Conservation (phyloP, 2,113 vertebrate genomes). For the Danionella cerebrum region DNA sequence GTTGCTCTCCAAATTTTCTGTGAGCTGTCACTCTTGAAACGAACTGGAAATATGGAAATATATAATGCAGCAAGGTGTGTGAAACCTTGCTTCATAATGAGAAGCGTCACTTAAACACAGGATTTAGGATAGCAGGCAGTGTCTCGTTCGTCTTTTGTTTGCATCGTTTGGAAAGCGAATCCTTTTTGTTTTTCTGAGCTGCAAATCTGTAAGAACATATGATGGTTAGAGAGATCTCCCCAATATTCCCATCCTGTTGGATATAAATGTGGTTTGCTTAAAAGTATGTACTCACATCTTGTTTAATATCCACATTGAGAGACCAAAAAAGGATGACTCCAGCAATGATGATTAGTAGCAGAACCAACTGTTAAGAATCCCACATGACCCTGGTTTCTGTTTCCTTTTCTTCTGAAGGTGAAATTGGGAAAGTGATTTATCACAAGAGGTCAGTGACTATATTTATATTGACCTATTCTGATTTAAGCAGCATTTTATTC, state of each 20-base stretch:
- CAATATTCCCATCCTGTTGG: too few relatives aligned
- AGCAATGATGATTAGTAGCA: background rate
- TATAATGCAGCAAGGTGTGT: background rate
- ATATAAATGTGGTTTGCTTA: too few relatives aligned
- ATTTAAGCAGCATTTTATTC: too few relatives aligned
- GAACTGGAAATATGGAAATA: too few relatives aligned
- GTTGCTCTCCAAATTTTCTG: too few relatives aligned
- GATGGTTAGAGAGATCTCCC: background rate
- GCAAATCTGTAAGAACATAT: slow-evolving; percentile 15
- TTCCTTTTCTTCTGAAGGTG: background rate
- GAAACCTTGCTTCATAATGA: background rate
- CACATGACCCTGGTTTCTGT: background rate
- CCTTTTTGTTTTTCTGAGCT: slow-evolving; percentile 9
- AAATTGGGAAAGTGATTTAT: background rate
- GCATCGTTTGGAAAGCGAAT: background rate
- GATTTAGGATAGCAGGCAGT: slow-evolving; percentile 2
- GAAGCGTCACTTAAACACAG: slow-evolving; percentile 3
- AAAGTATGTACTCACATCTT: slow-evolving; percentile 32
- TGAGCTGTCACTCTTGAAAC: too few relatives aligned
- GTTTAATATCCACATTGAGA: slow-evolving; percentile 24
- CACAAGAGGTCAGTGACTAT: too few relatives aligned
- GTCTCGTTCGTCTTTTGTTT: slow-evolving; percentile 23
- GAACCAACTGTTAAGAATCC: background rate
- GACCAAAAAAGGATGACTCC: slow-evolving; percentile 6
- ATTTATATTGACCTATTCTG: too few relatives aligned